Base-by-base conservation (phyloP, 2,113 vertebrate species). In the Alexandromys fortis region DNA sequence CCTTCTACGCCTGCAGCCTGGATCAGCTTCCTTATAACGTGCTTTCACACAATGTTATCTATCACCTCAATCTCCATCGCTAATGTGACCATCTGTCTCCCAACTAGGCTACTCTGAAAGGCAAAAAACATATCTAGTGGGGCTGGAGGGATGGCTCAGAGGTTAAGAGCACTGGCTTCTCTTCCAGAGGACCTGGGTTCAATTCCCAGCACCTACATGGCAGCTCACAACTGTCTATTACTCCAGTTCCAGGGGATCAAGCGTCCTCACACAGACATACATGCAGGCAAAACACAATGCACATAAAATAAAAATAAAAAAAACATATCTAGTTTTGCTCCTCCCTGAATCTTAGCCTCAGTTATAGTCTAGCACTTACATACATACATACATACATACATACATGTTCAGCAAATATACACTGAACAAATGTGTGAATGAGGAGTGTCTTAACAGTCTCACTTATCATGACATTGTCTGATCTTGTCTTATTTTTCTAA, bases 401-500 rank as follows among this genome's bases (percentile, higher is more conserved):
- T 42, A 83, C 19, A 35, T 76, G 1, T 68, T 79, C 63, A 94
- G 91, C 55, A 96, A 85, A 68, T 90, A 73, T 30, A 52, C 94
- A 83, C 21, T 92, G 52, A 87, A 35, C 86, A 85, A 91, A 91
- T 75, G 30, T 4, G 24, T 55, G 49, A 91, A 76, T 83, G 63
- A 72, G 30, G 24, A 85, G 75, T n/a, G 47, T 4, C 55, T 83
- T 88, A 78, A 81, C 38, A 86, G 12, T 33, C 35, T 90, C 55
- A 73, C 67, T n/a, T 49, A 68, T 55, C 82, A 38, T 88, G 68
- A 47, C 2, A 28, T 67, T 85, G 75, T 86, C n/a, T 47, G 33
- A 26, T 6, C 68, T 87, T 86, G 9, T 92, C 42, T n/a, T 83
- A 30, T 89, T 95, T 96, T 78, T 35, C 10, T 90, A 90, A 63